A percentile compares a stretch with the other conserved stretches of the same genome.
phyloP scores from a whole-genome alignment of 2,888 invertebrate genomes.

The Sipha maydis region DNA sequence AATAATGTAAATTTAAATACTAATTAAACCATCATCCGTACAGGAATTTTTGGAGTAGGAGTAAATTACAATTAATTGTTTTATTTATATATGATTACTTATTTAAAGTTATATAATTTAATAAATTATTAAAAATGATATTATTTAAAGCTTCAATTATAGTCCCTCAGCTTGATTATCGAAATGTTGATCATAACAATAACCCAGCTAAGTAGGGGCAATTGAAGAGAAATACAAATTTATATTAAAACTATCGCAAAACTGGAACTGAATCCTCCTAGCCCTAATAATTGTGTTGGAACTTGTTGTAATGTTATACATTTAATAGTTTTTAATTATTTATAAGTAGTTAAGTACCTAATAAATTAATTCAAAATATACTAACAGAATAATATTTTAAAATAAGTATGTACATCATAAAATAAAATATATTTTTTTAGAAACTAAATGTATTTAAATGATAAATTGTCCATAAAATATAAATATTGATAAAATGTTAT shows the following conservation, averaged over 20 bases:
- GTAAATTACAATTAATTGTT: constrained; percentile 6
- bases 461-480: too few species aligned
- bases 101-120: constrained; percentile 5
- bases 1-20: constrained; percentile 28
- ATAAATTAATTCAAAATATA: not conserved
- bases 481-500: too few species aligned
- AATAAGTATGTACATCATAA: too few species aligned
- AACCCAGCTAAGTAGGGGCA: not conserved
- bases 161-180: not conserved
- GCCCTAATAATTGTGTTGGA: constrained; percentile 22
- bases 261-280: constrained; percentile 59
- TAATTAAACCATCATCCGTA: not conserved
- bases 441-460: too few species aligned
- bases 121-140: not conserved
- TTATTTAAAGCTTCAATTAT: not conserved
- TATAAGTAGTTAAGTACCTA: not conserved
- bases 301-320: constrained; percentile 26
- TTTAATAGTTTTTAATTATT: not conserved
- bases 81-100: not conserved
- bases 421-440: too few species aligned
- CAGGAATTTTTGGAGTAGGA: constrained; percentile 25
- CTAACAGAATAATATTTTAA: not conserved
- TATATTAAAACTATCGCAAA: constrained; percentile 32
- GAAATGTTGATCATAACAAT: not conserved
- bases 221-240: constrained; percentile 11